Conservation (phyloP, 2,888 invertebrate species). For the Chaetogeoica ovagalla region DNA sequence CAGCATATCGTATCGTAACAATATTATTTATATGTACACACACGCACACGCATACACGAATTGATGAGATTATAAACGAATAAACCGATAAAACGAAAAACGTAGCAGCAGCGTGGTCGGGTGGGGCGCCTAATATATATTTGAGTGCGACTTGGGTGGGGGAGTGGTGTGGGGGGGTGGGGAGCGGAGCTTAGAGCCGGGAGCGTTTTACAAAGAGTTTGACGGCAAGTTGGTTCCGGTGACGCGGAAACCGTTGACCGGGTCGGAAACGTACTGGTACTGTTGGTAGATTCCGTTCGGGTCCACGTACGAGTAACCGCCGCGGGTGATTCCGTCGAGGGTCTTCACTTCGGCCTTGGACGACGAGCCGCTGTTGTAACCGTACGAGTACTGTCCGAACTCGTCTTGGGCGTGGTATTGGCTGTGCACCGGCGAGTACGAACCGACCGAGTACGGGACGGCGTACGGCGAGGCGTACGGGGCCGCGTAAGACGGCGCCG, state of each 20-base stretch:
- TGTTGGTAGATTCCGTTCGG: slow-evolving; percentile 68
- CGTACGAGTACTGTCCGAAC: slow-evolving; percentile 59
- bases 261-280: slow-evolving; percentile 69
- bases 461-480: slow-evolving; percentile 4
- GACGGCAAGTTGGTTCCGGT: slow-evolving; percentile 68
- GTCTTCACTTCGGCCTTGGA: slow-evolving; percentile 59
- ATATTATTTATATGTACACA: too few species aligned
- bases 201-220: slow-evolving; percentile 26
- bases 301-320: slow-evolving; percentile 72
- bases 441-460: slow-evolving; percentile 8
- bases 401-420: slow-evolving; percentile 59
- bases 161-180: too few species aligned
- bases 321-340: slow-evolving; percentile 59
- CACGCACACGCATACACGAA: too few species aligned
- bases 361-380: slow-evolving; percentile 58
- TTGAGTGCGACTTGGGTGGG: neutral
- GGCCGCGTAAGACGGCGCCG: slow-evolving; percentile 1
- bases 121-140: too few species aligned
- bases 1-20: too few species aligned
- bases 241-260: slow-evolving; percentile 68
- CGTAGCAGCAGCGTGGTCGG: neutral
- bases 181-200: neutral
- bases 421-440: slow-evolving; percentile 55
- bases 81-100: slow-evolving; percentile 1
- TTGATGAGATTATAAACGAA: too few species aligned